Percentiles rank a stretch among this genome's conserved stretches.
These are phyloP conservation scores for Corythoichthys haematopterus DNA, from an alignment of 2,113 vertebrate genomes.

Conservation along the genomic window DNA sequence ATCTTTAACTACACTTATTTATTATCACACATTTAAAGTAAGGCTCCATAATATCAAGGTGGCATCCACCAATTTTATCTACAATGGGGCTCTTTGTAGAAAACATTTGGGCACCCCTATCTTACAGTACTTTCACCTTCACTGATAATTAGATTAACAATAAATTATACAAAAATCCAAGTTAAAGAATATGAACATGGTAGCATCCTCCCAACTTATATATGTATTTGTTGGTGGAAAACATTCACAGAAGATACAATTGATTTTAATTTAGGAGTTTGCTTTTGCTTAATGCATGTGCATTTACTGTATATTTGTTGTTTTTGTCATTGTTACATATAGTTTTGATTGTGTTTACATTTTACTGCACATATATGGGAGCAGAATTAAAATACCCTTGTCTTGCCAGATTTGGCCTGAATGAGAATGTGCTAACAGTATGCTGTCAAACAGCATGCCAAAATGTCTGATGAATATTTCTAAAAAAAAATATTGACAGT, in stretches of 20 bases:
- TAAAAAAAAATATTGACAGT: conserved; percentile 11
- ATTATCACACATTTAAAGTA: too few species aligned
- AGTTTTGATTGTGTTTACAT: not conserved
- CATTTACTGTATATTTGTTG: not conserved
- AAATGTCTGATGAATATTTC: conserved; percentile 16
- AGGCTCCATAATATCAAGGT: too few species aligned
- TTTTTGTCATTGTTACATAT: not conserved
- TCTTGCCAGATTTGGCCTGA: conserved; percentile 18
- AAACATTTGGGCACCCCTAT: too few species aligned
- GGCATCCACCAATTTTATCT: too few species aligned
- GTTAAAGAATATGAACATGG: not conserved
- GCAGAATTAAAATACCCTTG: not conserved
- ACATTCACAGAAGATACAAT: not conserved
- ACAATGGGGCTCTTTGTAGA: too few species aligned
- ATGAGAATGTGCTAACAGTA: conserved; percentile 17
- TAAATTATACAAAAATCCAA: too few species aligned
- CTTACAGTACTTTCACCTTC: too few species aligned
- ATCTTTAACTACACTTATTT: too few species aligned
- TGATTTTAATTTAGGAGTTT: not conserved
- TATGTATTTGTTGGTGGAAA: not conserved
- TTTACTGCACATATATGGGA: not conserved
- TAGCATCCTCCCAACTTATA: not conserved
- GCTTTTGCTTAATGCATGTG: not conserved
- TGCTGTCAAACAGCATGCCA: conserved; percentile 20
- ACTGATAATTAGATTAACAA: too few species aligned